Evolutionary conservation across 2,797 vertebrate genomes (phyloP), one percentile per base, ranked within the genome.

Genomic region (Schizopygopsis malacanthus): DNA sequence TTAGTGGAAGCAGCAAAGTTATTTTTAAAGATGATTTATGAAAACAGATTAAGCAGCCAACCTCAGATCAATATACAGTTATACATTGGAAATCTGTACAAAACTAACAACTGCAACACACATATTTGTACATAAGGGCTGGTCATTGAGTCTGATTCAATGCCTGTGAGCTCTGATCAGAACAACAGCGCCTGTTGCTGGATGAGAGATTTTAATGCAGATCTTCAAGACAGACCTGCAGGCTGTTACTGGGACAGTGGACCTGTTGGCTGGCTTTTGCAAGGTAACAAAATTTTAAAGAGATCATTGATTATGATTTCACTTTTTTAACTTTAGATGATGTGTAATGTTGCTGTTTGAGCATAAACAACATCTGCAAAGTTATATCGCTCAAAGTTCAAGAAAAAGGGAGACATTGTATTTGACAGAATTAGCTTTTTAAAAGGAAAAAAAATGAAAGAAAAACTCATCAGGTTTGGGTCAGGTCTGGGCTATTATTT

Each of bases 21-120:
- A 6, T 70, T 81, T 54, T 39, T 69, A 25, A 75, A 25, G 43
- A 18, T 83, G 71, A 83, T 83, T 83, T 65, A 76, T 65, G 15
- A 43, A 28, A 56, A 41, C 33, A 25, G 65, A n/a, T 65, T 52
- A n/a, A 20, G 43, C 20, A 76, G 11, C 43, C 28, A 61, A 47
- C 16, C 39, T 4, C 6, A 56, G 9, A 4, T 11, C 50, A 33
- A 33, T 33, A 39, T n/a, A 39, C 71, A 83, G 7, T n/a, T 1
- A 52, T 37, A 52, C 52, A n/a, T 4, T 28, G 73, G 41, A 13
- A 50, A 54, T 39, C 2, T 76, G 22, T 25, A 41, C 25, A 65
- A 22, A 52, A 52, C 10, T 37, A 39, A 7, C 15, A 28, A 59
- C 15, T 33, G 59, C 3, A 25, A 39, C 13, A 52, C 22, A n/a